Percentiles rank a stretch among this genome's conserved stretches.
These are phyloP conservation scores for Pardosa pseudoannulata DNA, from an alignment of 2,888 invertebrate genomes.

Conservation along the genomic window DNA sequence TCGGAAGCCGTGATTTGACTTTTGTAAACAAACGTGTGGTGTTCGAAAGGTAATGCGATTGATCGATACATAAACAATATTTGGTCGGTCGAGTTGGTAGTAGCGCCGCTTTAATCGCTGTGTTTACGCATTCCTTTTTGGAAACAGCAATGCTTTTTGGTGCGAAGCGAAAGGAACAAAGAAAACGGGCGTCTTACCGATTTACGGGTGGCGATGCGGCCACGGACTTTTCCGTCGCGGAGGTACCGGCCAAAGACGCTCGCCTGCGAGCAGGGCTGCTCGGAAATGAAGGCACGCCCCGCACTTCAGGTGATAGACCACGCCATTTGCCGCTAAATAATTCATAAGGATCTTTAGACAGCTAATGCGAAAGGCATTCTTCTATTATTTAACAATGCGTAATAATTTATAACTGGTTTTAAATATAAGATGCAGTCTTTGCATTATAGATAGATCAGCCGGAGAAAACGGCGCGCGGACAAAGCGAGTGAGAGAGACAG, in stretches of 20 bases:
- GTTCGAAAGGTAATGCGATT: too few relatives aligned
- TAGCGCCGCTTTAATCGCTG: too few relatives aligned
- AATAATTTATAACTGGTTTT: conserved; percentile 71
- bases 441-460: conserved; percentile 64
- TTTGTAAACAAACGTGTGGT: too few relatives aligned
- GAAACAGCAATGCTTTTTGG: too few relatives aligned
- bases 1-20: too few relatives aligned
- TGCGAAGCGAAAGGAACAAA: background rate
- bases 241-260: conserved; percentile 36
- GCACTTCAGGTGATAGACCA: conserved; percentile 61
- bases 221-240: conserved; percentile 8
- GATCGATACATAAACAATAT: too few relatives aligned
- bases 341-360: conserved; percentile 69
- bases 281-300: conserved; percentile 64
- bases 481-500: conserved; percentile 19
- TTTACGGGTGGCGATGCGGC: conserved; percentile 10
- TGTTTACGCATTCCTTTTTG: too few relatives aligned
- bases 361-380: conserved; percentile 70
- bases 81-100: too few relatives aligned
- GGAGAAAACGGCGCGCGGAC: conserved; percentile 44
- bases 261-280: conserved; percentile 32
- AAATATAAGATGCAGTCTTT: conserved; percentile 66
- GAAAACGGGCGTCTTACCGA: background rate
- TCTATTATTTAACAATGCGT: conserved; percentile 71
- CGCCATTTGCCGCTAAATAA: conserved; percentile 68